A percentile compares a stretch with the other conserved stretches of the same genome.
phyloP scores from a whole-genome alignment of 2,797 vertebrate genomes.

The Anguilla megastoma region DNA sequence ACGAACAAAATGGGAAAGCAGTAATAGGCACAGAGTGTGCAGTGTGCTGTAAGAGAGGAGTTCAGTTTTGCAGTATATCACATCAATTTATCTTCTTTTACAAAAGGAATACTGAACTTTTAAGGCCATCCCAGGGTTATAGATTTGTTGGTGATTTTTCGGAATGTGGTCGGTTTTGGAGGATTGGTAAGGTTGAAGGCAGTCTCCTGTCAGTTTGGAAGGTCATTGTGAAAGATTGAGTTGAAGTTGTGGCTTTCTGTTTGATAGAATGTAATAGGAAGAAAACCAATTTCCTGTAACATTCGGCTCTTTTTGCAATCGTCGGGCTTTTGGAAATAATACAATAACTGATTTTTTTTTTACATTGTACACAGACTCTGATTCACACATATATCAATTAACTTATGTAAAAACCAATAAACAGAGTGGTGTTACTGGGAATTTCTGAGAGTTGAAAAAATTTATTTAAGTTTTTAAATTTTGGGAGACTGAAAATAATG shows the following conservation, averaged over 20 bases:
- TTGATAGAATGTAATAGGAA: neutral
- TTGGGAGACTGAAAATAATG: neutral
- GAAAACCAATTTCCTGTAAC: constrained; percentile 17
- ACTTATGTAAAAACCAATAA: constrained; percentile 16
- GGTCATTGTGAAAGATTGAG: constrained; percentile 24
- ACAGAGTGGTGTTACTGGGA: constrained; percentile 10
- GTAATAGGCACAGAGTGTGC: constrained; percentile 16
- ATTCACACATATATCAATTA: constrained; percentile 3
- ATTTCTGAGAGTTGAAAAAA: neutral
- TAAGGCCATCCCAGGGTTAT: constrained; percentile 11
- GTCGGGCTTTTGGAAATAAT: neutral
- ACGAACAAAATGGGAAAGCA: constrained; percentile 13
- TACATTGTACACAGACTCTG: neutral
- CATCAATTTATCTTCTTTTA: constrained; percentile 34
- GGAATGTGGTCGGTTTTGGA: neutral
- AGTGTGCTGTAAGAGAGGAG: constrained; percentile 35
- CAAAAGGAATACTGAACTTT: constrained; percentile 39
- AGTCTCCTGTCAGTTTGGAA: constrained; percentile 13
- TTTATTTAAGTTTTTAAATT: constrained; percentile 3
- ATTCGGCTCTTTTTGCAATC: constrained; percentile 23
- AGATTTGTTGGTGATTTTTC: constrained; percentile 27
- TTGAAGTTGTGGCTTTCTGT: constrained; percentile 5
- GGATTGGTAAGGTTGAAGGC: neutral
- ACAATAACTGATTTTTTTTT: neutral
- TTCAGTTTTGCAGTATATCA: constrained; percentile 38